Conservation (phyloP, 2,888 invertebrate species). For the Orthosia incerta region DNA sequence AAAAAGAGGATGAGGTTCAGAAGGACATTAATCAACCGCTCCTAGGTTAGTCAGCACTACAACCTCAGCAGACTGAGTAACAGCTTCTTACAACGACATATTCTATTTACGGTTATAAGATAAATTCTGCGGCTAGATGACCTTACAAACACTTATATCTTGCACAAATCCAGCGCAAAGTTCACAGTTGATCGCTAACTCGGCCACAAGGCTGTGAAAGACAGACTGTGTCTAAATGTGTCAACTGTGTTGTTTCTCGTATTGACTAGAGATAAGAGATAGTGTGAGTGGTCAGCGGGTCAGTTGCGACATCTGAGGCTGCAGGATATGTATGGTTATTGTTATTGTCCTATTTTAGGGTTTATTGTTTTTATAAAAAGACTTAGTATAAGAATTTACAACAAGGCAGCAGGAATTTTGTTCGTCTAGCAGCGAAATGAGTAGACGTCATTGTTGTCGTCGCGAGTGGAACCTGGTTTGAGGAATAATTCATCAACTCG, state of each 20-base stretch:
- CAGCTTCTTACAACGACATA: not conserved
- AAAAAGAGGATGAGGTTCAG: too few species aligned
- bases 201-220: constrained; percentile 31
- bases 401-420: too few species aligned
- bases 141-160: constrained; percentile 19
- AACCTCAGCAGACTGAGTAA: not conserved
- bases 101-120: not conserved
- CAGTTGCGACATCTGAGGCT: constrained; percentile 6
- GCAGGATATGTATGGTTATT: not conserved
- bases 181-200: constrained; percentile 27
- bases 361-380: not conserved
- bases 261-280: constrained; percentile 27
- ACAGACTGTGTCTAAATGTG: constrained; percentile 24
- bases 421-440: too few species aligned
- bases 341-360: constrained; percentile 6
- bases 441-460: too few species aligned
- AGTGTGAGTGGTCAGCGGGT: constrained; percentile 21
- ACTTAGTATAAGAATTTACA: too few species aligned
- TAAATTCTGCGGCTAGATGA: constrained; percentile 8
- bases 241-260: constrained; percentile 20
- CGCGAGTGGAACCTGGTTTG: too few species aligned
- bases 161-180: constrained; percentile 32
- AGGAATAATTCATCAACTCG: too few species aligned
- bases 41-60: not conserved
- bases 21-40: not conserved